These are phyloP conservation scores for Podiceps cristatus DNA, from an alignment of 2,113 vertebrate genomes.

Conservation along the genomic window DNA sequence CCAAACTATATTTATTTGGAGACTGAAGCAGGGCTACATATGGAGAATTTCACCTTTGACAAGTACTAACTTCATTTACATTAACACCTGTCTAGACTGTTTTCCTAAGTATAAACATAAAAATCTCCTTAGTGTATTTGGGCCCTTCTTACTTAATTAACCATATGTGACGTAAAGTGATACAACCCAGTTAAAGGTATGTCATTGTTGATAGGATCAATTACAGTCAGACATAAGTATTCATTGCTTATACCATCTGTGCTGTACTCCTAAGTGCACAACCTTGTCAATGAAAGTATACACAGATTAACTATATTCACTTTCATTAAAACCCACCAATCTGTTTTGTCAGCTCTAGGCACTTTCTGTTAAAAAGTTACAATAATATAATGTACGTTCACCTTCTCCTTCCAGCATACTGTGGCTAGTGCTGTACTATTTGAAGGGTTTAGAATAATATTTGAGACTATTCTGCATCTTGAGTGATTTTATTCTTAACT, in stretches of 20 bases:
- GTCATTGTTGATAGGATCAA: conserved; percentile 74
- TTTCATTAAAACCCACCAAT: conserved; percentile 54
- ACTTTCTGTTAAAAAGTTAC: neutral
- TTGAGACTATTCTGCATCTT: neutral
- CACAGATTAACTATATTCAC: conserved; percentile 51
- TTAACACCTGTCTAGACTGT: conserved; percentile 75
- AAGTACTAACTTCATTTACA: conserved; percentile 73
- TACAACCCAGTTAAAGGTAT: conserved; percentile 72
- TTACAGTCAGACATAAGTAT: conserved; percentile 72
- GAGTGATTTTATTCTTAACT: neutral
- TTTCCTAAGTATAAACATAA: conserved; percentile 72
- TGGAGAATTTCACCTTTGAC: conserved; percentile 74
- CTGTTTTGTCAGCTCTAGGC: conserved; percentile 41
- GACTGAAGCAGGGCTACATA: conserved; percentile 60
- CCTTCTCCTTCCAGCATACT: neutral
- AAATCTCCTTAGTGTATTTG: conserved; percentile 67
- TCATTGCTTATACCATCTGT: conserved; percentile 68
- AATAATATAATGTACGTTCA: neutral
- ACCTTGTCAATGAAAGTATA: conserved; percentile 61
- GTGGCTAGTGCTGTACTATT: neutral
- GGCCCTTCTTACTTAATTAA: conserved; percentile 68
- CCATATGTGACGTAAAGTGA: conserved; percentile 72
- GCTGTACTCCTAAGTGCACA: conserved; percentile 60
- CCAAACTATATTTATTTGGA: conserved; percentile 65
- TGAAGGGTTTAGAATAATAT: neutral